Percentiles rank a stretch among this genome's conserved stretches.
Conservation (phyloP, 2,113 vertebrate species). For the Pollachius pollachius region DNA sequence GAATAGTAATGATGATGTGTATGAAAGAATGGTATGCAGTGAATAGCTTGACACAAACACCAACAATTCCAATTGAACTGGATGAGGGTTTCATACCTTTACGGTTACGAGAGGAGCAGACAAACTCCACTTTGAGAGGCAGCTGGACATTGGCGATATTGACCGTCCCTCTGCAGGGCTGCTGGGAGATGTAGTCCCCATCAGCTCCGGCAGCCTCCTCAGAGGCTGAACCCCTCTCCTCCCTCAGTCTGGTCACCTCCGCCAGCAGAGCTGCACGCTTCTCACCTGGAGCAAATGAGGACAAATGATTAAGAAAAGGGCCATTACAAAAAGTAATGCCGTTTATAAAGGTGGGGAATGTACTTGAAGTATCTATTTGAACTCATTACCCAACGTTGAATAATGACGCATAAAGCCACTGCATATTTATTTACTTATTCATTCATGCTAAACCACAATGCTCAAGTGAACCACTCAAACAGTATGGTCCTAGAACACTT, state of each 20-base stretch:
- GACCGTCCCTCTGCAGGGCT: constrained; percentile 73
- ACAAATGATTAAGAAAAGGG: neutral
- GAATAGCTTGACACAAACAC: no score
- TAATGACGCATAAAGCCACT: no score
- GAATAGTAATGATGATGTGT: no score
- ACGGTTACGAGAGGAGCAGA: constrained; percentile 65
- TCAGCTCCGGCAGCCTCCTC: constrained; percentile 15
- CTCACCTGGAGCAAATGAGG: constrained; percentile 59
- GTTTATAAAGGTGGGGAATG: no score
- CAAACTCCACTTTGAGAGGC: constrained; percentile 78
- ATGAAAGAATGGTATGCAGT: no score
- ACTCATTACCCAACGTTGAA: no score
- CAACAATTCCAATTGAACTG: no score
- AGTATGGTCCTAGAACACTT: no score
- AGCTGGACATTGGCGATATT: constrained; percentile 72
- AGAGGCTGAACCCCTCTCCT: constrained; percentile 32
- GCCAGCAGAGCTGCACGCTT: constrained; percentile 68
- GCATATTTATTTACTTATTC: no score
- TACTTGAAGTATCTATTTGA: neutral
- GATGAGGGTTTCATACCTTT: constrained; percentile 45
- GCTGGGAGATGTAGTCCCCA: constrained; percentile 27
- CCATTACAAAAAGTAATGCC: neutral
- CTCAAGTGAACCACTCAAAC: no score
- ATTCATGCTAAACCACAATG: no score
- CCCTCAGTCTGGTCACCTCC: constrained; percentile 64